Evolutionary conservation across 2,888 invertebrate genomes (phyloP), one percentile per base, ranked within the genome.

Genomic region (Aplocera efformata): DNA sequence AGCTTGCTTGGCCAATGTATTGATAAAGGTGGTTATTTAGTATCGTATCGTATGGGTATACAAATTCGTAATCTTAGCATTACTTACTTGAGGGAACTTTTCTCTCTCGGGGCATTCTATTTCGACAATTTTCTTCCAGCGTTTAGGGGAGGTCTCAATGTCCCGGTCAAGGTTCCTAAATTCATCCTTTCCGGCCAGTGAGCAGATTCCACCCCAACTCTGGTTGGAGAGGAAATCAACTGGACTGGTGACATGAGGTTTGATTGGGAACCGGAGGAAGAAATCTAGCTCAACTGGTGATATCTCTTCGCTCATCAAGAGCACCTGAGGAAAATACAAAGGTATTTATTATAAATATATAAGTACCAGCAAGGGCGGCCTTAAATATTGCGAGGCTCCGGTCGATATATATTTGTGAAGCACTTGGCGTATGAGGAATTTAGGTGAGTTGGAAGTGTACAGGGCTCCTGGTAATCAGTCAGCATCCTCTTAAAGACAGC

Each of bases 121-220:
- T 81, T 98, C 98, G 1, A 98, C 95, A 62, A 98, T 92, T 80
- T 98, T 98, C 78, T 98, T 98, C 98, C 98, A 98, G 40, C 98
- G 91, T 72, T 98, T 98, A n/a, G 96, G 94, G 0, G 97, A 97
- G 2, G 94, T 96, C 81, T 98, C 98, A 58, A 98, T 98, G 72
- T 98, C 98, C 48, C 98, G 91, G 73, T 98, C 98, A 43, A 98
- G 88, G 77, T 98, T 98, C 51, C 96, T 90, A 73, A 96, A 98
- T 72, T 98, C 98, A 60, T 98, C 98, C 82, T 96, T 94, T 34
- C 93, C 91, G 13, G 97, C 92, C 46, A 98, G 89, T 58, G 96
- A 95, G 78, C 98, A 96, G 58, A 98, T 95, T 9, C 97, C 98
- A 43, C 98, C 98, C 98, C 98, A 98, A 65, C 95, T 94, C 50